phyloP scores from a whole-genome alignment of 1,140 invertebrate genomes.

The Nephotettix cincticeps region DNA sequence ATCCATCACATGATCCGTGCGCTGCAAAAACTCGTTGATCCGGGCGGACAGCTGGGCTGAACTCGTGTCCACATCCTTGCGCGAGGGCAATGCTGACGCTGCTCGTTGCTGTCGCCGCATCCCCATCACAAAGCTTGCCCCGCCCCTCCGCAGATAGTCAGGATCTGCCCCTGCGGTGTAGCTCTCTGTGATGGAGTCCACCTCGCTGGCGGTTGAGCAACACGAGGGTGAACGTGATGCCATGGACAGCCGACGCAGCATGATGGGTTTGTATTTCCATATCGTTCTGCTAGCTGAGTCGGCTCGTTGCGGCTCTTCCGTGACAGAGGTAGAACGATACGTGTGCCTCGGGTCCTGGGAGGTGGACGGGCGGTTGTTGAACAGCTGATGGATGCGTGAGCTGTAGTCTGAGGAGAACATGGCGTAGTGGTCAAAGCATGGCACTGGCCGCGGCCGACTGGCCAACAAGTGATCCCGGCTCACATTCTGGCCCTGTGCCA shows the following conservation, averaged over 20 bases:
- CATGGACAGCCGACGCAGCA: neutral
- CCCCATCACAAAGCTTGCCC: slow-evolving; percentile 1
- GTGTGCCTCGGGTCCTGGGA: neutral
- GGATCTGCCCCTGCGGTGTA: neutral
- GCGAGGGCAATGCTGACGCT: slow-evolving; percentile 54
- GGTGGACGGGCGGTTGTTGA: neutral
- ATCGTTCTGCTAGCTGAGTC: neutral
- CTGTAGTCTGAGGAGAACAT: slow-evolving; percentile 5
- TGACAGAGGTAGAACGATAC: neutral
- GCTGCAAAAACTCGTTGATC: slow-evolving; percentile 60
- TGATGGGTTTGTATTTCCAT: slow-evolving; percentile 14
- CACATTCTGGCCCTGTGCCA: slow-evolving; percentile 1
- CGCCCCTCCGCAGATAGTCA: too few relatives aligned
- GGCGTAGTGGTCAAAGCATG: neutral
- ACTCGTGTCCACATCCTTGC: slow-evolving; percentile 68
- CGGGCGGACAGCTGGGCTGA: slow-evolving; percentile 71
- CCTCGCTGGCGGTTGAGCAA: neutral
- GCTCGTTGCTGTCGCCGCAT: slow-evolving; percentile 39
- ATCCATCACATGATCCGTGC: slow-evolving; percentile 82
- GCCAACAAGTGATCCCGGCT: slow-evolving; percentile 11
- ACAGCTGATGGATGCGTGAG: neutral
- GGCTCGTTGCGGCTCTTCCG: neutral
- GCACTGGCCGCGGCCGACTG: neutral
- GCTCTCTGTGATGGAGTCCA: slow-evolving; percentile 3
- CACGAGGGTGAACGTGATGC: slow-evolving; percentile 2